Evolutionary conservation across 2,113 vertebrate species (phyloP), one percentile per base, ranked within the genome.

Genomic region (Carassius gibelio): DNA sequence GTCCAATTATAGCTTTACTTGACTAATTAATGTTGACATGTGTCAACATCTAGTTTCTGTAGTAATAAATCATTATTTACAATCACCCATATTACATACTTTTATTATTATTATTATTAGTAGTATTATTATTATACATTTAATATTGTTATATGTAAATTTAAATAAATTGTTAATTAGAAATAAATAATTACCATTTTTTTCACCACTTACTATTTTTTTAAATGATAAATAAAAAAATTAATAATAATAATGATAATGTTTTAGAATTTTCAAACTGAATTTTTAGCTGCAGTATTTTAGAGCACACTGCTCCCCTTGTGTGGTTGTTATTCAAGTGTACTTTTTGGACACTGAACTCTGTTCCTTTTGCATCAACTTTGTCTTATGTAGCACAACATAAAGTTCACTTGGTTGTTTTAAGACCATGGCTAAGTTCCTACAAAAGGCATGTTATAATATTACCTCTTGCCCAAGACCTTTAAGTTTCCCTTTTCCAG

Each of bases 361-460:
- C 74, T 75, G 48, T 30, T 55, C n/a, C n/a, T 57, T 57, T 57
- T 55, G 9, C 7, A 7, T 38, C 38, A 30, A 5, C 3, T 59
- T 8, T 23, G 76, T n/a, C 15, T 52, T 52, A 64, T 30, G 59
- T 68, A 3, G 59, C 36, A 64, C 50, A 72, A 14, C 11, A 26
- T 85, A 42, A 74, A 68, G 57, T 75, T 69, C 21, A 55, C 8
- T 64, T 80, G 3, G 66, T 55, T 68, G 62, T 79, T 84, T 64
- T 19, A 69, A 68, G 61, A 69, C 68, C 74, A 76, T 80, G 84
- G 81, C 52, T 6, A 59, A 11, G 59, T 77, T 83, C 23, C 19
- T 77, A 76, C 57, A 85, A 68, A 75, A 80, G 84, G 81, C 88
- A 84, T 64, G 48, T 36, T 62, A 81, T 14, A 78, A 77, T 80